phyloP scores from a whole-genome alignment of 2,888 invertebrate species.

The Mystacides longicornis region DNA sequence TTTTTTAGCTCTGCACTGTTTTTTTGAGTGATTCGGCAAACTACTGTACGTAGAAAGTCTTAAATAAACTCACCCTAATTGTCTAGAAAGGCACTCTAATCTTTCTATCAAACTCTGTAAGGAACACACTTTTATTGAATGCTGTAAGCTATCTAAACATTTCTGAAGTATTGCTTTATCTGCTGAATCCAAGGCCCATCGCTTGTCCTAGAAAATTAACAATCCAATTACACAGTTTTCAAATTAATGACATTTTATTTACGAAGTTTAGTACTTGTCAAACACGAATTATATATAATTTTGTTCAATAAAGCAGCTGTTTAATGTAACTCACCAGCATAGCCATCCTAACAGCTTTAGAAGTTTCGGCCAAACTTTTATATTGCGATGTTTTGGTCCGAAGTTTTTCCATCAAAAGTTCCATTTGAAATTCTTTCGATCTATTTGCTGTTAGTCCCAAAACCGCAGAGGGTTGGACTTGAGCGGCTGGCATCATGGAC shows the following conservation, averaged over 20 bases:
- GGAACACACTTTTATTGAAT: slow-evolving; percentile 88
- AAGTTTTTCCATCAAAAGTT: slow-evolving; percentile 86
- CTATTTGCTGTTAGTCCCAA: slow-evolving; percentile 14
- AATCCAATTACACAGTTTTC: neutral
- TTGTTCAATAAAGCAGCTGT: neutral
- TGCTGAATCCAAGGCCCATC: slow-evolving; percentile 77
- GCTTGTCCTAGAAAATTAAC: slow-evolving; percentile 64
- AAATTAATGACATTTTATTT: neutral
- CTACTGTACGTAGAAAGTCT: neutral
- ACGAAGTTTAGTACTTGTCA: neutral
- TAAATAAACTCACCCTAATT: slow-evolving; percentile 61
- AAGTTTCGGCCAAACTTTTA: slow-evolving; percentile 77
- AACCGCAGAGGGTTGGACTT: slow-evolving; percentile 7
- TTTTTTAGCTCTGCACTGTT: too few species aligned
- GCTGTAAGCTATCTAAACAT: slow-evolving; percentile 85
- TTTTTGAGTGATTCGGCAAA: too few species aligned
- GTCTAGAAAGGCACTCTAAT: slow-evolving; percentile 82
- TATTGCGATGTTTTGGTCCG: slow-evolving; percentile 75
- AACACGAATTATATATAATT: neutral
- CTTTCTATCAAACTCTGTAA: slow-evolving; percentile 88
- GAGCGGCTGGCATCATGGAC: slow-evolving; percentile 12
- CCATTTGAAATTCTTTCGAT: slow-evolving; percentile 52
- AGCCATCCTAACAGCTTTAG: slow-evolving; percentile 81
- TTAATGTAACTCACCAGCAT: slow-evolving; percentile 56
- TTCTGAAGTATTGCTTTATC: slow-evolving; percentile 83